Evolutionary conservation across 2,888 invertebrate species (phyloP).

Genomic region (Andrena praecox): DNA sequence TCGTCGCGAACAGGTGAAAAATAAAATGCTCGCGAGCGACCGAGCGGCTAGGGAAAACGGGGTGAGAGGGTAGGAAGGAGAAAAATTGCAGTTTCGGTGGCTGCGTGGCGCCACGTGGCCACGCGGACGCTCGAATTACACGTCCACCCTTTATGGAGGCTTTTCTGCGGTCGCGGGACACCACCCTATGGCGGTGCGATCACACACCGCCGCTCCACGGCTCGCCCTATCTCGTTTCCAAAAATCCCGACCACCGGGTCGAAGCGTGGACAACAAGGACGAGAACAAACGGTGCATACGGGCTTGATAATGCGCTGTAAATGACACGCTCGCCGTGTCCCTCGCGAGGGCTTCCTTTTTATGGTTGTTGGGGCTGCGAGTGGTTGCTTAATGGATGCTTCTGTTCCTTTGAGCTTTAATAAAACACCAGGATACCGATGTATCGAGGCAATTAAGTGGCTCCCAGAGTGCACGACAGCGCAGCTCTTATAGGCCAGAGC

Average conservation of each 20-base stretch:
- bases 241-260: constrained; percentile 58
- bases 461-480: background rate
- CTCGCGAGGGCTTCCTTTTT: background rate
- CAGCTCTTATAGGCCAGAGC: background rate
- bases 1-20: constrained; percentile 54
- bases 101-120: constrained; percentile 44
- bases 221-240: constrained; percentile 49
- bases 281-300: background rate
- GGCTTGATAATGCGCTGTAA: constrained; percentile 25
- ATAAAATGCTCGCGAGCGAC: constrained; percentile 35
- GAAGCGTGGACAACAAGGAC: constrained; percentile 58
- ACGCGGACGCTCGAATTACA: constrained; percentile 68
- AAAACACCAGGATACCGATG: background rate
- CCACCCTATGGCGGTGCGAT: constrained; percentile 66
- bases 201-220: constrained; percentile 63
- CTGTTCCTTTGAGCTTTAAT: background rate
- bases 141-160: constrained; percentile 64
- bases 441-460: background rate
- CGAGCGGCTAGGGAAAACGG: background rate
- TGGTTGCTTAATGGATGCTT: background rate
- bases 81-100: constrained; percentile 50
- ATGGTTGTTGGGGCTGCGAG: background rate
- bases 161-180: constrained; percentile 70
- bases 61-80: background rate
- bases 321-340: constrained; percentile 9